phyloP scores from a whole-genome alignment of 2,797 vertebrate species.

The Ptychadena robeensis region DNA sequence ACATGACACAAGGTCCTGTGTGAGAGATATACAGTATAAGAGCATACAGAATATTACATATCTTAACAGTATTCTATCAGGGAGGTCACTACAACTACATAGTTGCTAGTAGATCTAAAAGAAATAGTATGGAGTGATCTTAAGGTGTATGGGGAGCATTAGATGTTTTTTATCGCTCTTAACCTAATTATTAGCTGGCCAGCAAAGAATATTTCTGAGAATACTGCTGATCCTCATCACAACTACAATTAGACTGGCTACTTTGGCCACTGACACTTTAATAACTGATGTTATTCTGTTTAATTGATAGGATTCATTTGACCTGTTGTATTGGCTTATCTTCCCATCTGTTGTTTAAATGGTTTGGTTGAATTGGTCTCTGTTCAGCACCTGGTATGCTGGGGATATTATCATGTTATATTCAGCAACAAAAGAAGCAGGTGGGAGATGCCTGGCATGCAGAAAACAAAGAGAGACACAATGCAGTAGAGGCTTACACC shows the following conservation, averaged over 20 bases:
- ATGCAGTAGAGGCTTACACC: background rate
- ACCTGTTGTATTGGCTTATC: constrained; percentile 20
- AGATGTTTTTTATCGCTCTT: too few species aligned
- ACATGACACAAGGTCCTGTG: too few species aligned
- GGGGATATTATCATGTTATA: constrained; percentile 15
- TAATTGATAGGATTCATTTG: constrained; percentile 26
- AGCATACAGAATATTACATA: too few species aligned
- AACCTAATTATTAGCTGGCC: too few species aligned
- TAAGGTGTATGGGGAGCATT: too few species aligned
- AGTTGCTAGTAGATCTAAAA: too few species aligned
- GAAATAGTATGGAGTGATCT: too few species aligned
- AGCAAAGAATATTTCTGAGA: too few species aligned
- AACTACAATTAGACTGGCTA: constrained; percentile 19
- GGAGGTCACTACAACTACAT: too few species aligned
- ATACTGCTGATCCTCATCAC: background rate
- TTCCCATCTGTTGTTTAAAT: constrained; percentile 17
- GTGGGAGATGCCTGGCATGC: background rate
- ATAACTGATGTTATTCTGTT: background rate
- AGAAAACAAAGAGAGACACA: background rate
- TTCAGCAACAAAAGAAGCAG: constrained; percentile 22
- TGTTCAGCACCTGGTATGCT: constrained; percentile 23
- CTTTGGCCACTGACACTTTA: background rate
- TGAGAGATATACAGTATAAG: too few species aligned
- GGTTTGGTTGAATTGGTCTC: background rate
- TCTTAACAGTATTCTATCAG: too few species aligned